Base-by-base conservation (phyloP, 2,797 vertebrate genomes). In the Enteromius anoplus region DNA sequence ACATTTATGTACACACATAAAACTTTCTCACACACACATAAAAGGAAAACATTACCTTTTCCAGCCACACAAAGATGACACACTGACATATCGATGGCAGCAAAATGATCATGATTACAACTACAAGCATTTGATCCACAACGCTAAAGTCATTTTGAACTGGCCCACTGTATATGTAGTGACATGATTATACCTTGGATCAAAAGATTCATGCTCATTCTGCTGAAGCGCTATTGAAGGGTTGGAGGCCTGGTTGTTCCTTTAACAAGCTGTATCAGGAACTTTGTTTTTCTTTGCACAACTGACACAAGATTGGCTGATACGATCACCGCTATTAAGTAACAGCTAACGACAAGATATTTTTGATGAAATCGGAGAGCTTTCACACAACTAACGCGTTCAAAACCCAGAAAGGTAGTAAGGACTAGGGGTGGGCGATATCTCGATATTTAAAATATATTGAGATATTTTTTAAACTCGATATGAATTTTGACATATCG, bases 121-220 rank as follows among this genome's bases (percentile, higher is more conserved):
- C n/a, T 60, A 72, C 53, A 40, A 81, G 68, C 4, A 23, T 81
- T 60, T 81, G 53, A 81, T 29, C 26, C 37, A 58, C 37, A 78
- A 49, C 26, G 55, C 5, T 62, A 15, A 70, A 19, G n/a, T 73
- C 32, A 32, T 80, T 21, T 45, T 45, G 14, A 58, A 70, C 23
- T 42, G 15, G n/a, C 9, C n/a, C 49, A 29, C 51, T 17, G 3
- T 14, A 58, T n/a, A 66, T 23, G 9, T 4, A 14, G 65, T 58
- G 75, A 82, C 21, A 37, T 55, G 34, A 70, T 58, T 68, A 26
- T 29, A 68, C 23, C 23, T 34, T 23, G 14, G 26, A 72, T 14
- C 23, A 45, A 12, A 81, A 21, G 53, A 71, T 29, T 29, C 15
- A 12, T 37, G 37, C 37, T 37, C 37, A 45, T 45, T 58, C 37